These are phyloP conservation scores for Gasteruption jaculator DNA, from an alignment of 2,888 invertebrate species.

Conservation along the genomic window DNA sequence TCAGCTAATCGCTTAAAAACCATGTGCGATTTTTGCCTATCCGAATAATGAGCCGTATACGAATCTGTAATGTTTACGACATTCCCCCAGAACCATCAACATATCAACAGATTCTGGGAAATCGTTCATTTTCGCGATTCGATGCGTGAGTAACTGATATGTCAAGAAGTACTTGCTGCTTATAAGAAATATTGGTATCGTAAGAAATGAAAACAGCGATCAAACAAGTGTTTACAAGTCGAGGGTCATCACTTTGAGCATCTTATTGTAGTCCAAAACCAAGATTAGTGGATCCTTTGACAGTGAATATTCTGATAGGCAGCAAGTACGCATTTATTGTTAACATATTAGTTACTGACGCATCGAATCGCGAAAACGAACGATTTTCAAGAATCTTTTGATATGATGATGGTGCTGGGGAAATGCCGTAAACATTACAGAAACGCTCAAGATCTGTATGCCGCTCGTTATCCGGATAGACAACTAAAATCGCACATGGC, in stretches of 20 bases:
- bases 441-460: conserved; percentile 17
- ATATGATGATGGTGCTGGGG: conserved; percentile 12
- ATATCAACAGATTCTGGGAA: conserved; percentile 13
- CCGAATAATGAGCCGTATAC: conserved; percentile 16
- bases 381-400: conserved; percentile 14
- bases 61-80: conserved; percentile 15
- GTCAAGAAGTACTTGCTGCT: no score
- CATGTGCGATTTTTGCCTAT: no score
- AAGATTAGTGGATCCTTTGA: no score
- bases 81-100: conserved; percentile 14
- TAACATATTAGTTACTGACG: conserved; percentile 7
- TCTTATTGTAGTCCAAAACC: no score
- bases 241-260: no score
- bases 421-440: conserved; percentile 16
- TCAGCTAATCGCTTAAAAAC: no score
- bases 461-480: conserved; percentile 17
- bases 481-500: no score
- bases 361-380: conserved; percentile 12
- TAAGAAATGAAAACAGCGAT: no score
- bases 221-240: no score
- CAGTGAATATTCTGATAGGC: no score
- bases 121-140: conserved; percentile 12
- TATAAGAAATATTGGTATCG: no score
- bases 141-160: conserved; percentile 11
- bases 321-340: no score